Evolutionary conservation across 1,140 invertebrate genomes (phyloP).

Genomic region (Orius laevigatus): DNA sequence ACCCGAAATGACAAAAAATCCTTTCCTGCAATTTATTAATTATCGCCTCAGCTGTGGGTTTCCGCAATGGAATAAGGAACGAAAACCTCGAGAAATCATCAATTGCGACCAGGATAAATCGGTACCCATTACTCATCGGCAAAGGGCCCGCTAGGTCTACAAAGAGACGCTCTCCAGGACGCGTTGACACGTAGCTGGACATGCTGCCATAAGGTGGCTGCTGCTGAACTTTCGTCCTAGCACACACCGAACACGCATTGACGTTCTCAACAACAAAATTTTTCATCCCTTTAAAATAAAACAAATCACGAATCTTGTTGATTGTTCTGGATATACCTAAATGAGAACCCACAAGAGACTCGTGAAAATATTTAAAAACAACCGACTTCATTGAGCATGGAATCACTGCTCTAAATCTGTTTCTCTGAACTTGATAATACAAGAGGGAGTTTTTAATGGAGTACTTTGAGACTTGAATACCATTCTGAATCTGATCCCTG

Average conservation of each 20-base stretch:
- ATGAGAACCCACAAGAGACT: background rate
- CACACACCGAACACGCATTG: background rate
- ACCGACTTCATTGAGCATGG: background rate
- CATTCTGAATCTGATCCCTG: background rate
- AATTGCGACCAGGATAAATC: background rate
- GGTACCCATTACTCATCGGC: background rate
- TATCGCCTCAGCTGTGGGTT: background rate
- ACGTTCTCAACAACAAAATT: background rate
- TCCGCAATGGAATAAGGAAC: background rate
- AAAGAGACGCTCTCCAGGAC: background rate
- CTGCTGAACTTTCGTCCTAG: background rate
- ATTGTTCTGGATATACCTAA: background rate
- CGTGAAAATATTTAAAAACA: background rate
- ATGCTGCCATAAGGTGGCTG: background rate
- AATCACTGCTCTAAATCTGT: background rate
- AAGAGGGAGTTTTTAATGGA: background rate
- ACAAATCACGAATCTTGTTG: background rate
- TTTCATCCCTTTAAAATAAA: background rate
- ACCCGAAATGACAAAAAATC: background rate
- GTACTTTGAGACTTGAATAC: background rate
- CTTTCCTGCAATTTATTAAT: background rate
- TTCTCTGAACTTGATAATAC: background rate
- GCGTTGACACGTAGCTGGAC: background rate
- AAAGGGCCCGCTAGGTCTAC: background rate
- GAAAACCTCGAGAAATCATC: conserved; percentile 2